Percentiles rank a stretch among this genome's conserved stretches.
phyloP scores from a whole-genome alignment of 2,797 vertebrate species.

The Aselliscus stoliczkanus region DNA sequence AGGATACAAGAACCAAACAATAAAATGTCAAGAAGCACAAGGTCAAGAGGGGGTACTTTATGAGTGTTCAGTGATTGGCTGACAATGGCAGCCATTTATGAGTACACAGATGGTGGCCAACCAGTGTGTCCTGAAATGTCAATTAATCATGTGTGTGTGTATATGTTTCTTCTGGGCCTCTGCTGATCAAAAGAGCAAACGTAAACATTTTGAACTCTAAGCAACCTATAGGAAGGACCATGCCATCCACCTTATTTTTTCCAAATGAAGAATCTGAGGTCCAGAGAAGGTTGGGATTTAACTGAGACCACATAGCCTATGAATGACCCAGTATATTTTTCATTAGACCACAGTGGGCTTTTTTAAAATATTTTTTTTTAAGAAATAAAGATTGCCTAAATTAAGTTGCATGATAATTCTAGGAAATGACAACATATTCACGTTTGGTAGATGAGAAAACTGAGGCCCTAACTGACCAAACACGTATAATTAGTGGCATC shows the following conservation, averaged over 20 bases:
- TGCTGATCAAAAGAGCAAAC: not conserved
- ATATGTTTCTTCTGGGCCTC: not conserved
- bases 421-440: not conserved
- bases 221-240: not conserved
- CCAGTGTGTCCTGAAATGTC: not conserved
- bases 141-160: not conserved
- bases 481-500: not conserved
- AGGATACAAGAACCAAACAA: not conserved
- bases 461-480: not conserved
- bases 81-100: not conserved
- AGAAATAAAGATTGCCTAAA: not conserved
- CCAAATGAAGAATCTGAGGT: not conserved
- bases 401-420: not conserved
- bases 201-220: not conserved
- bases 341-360: not conserved
- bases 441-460: not conserved
- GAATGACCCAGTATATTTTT: not conserved
- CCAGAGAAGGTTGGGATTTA: not conserved
- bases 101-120: not conserved
- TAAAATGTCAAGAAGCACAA: not conserved
- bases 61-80: not conserved
- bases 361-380: not conserved
- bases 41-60: not conserved
- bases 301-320: not conserved
- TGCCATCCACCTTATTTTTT: not conserved